Percentiles rank a stretch among this genome's conserved stretches.
Conservation (phyloP, 2,888 invertebrate genomes). For the Myopa testacea region DNA sequence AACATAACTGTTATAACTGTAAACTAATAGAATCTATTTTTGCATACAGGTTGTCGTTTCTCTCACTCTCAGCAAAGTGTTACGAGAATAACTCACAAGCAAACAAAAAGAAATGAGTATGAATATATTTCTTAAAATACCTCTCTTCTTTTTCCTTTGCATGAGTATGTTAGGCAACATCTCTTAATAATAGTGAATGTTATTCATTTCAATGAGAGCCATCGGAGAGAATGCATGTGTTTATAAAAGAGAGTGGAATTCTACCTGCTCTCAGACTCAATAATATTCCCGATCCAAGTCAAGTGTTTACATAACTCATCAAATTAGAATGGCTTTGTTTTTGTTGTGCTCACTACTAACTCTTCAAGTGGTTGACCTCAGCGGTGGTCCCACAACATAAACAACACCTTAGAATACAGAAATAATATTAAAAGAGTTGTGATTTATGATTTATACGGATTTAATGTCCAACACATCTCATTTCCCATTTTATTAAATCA, state of each 20-base stretch:
- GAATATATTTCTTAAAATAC: no score
- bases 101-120: no score
- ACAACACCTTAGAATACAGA: background rate
- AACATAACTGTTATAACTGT: no score
- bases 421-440: slow-evolving; percentile 1
- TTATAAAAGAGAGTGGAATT: background rate
- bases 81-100: no score
- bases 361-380: background rate
- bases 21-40: no score
- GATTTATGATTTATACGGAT: slow-evolving; percentile 40
- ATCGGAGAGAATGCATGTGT: no score
- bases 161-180: no score
- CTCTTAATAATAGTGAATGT: no score
- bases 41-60: no score
- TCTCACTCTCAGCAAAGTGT: no score
- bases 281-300: background rate
- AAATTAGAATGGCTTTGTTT: background rate
- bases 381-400: background rate
- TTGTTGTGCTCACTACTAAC: background rate
- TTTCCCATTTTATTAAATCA: background rate
- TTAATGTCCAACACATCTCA: slow-evolving; percentile 30
- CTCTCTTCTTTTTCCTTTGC: no score
- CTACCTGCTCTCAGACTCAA: background rate
- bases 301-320: background rate
- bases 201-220: no score